phyloP scores from a whole-genome alignment of 2,113 vertebrate species.

The Apteryx owenii region DNA sequence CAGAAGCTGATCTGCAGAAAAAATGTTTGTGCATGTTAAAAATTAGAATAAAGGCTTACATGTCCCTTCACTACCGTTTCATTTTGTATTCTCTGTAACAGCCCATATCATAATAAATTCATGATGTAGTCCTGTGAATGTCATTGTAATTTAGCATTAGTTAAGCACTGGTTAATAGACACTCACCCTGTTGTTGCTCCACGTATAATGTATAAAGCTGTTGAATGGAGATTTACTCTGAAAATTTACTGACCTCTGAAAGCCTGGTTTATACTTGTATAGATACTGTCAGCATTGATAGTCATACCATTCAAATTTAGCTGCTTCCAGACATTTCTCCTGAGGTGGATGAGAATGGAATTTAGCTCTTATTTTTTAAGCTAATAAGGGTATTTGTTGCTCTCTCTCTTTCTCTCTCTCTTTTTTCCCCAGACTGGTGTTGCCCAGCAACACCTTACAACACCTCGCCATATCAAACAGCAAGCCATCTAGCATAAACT shows the following conservation, averaged over 20 bases:
- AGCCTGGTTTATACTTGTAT: neutral
- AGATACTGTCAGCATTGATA: neutral
- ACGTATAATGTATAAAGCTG: neutral
- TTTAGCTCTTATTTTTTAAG: neutral
- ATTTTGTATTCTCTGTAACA: constrained; percentile 65
- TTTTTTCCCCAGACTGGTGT: neutral
- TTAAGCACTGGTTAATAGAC: constrained; percentile 50
- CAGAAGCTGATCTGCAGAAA: constrained; percentile 41
- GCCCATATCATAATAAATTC: constrained; percentile 69
- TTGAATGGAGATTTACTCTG: neutral
- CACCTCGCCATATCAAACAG: neutral
- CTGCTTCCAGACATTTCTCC: neutral
- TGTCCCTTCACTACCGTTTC: constrained; percentile 35
- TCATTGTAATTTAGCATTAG: constrained; percentile 70
- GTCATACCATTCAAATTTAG: neutral
- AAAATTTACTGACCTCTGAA: neutral
- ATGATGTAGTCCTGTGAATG: constrained; percentile 63
- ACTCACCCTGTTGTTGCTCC: neutral
- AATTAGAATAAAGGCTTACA: constrained; percentile 15
- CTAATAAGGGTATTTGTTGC: neutral
- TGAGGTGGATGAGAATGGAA: neutral
- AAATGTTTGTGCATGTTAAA: constrained; percentile 11
- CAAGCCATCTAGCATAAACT: fast-evolving
- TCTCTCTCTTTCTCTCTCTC: neutral
- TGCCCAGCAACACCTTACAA: neutral